These are phyloP conservation scores for Drosophila sechellia DNA, from an alignment of 1,140 invertebrate species.

Conservation along the genomic window DNA sequence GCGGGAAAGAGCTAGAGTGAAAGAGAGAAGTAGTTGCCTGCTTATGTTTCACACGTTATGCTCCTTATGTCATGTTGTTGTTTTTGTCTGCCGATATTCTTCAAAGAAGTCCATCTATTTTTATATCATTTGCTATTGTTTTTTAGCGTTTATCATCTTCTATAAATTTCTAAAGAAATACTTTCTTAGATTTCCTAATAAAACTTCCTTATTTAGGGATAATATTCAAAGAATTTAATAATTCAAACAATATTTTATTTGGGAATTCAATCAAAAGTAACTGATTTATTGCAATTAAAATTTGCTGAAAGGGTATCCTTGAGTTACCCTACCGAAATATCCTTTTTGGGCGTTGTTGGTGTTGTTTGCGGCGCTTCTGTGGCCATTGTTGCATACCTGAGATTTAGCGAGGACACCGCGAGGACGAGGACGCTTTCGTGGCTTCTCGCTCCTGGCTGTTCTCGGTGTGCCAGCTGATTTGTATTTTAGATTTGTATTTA, in stretches of 20 bases:
- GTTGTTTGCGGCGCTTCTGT: constrained; percentile 43
- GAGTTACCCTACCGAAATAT: not conserved
- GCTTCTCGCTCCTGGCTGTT: constrained; percentile 30
- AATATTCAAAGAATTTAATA: too few relatives aligned
- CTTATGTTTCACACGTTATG: constrained; percentile 70
- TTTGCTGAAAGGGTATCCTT: not conserved
- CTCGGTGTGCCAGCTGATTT: constrained; percentile 68
- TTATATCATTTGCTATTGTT: not conserved
- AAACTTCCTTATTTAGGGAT: too few relatives aligned
- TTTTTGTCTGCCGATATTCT: constrained; percentile 15
- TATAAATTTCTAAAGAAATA: too few relatives aligned
- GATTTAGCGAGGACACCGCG: constrained; percentile 67
- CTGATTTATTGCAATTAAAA: not conserved
- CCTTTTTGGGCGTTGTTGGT: constrained; percentile 9
- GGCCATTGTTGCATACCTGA: constrained; percentile 69
- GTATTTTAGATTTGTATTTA: too few relatives aligned
- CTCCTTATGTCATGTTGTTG: constrained; percentile 36
- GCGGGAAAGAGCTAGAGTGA: not conserved
- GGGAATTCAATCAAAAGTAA: too few relatives aligned
- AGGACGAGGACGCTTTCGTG: constrained; percentile 41
- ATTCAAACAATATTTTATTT: too few relatives aligned
- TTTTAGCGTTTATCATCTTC: not conserved
- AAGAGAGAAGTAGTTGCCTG: constrained; percentile 20
- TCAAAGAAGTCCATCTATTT: not conserved
- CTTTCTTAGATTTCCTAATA: too few relatives aligned